phyloP scores from a whole-genome alignment of 1,140 invertebrate genomes.

The Lucilia cuprina region DNA sequence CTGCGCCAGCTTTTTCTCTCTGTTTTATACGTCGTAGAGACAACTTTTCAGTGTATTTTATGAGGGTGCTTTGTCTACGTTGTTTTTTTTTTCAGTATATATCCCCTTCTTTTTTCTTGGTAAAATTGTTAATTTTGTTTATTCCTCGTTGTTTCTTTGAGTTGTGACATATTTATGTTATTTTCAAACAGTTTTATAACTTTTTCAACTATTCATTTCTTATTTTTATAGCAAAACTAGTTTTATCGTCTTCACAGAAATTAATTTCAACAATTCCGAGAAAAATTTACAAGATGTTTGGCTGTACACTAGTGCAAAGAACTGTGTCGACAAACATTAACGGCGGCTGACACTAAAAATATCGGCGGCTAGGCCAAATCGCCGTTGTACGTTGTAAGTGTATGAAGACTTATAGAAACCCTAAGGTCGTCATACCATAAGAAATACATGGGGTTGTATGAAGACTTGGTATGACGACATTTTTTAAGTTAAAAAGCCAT shows the following conservation, averaged over 20 bases:
- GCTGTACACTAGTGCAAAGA: background rate
- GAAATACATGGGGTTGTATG: no score
- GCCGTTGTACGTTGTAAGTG: no score
- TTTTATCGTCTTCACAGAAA: background rate
- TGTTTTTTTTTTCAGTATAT: background rate
- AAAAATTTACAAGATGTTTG: background rate
- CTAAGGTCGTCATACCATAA: no score
- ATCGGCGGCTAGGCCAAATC: no score
- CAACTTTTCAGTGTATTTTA: background rate
- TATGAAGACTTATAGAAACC: no score
- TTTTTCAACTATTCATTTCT: background rate
- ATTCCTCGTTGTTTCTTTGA: background rate
- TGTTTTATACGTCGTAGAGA: no score
- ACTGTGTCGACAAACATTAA: no score
- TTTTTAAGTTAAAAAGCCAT: no score
- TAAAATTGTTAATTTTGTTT: no score
- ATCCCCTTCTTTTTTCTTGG: background rate
- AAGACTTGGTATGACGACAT: no score
- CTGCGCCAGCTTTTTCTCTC: background rate
- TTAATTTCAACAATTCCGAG: background rate
- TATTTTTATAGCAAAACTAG: background rate
- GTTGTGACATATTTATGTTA: background rate
- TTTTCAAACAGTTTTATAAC: background rate
- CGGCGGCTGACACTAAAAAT: no score
- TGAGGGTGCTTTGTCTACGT: conserved; percentile 3